Percentiles rank a stretch among this genome's conserved stretches.
Evolutionary conservation across 2,888 invertebrate genomes (phyloP).

Genomic region (Stramonita haemastoma): DNA sequence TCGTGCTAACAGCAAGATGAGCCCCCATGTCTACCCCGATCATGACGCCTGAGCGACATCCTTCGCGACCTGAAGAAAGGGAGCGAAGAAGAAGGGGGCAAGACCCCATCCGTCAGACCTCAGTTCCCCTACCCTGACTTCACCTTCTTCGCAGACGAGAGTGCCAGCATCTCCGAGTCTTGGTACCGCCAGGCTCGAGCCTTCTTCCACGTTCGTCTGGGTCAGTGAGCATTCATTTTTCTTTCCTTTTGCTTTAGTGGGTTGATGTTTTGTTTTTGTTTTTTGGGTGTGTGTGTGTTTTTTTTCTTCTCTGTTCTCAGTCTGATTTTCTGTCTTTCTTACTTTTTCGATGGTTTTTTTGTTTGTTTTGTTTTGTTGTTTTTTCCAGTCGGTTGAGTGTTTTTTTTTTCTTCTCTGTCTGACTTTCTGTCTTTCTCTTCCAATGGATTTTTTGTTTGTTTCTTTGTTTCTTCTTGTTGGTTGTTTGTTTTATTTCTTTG

Average conservation of each 20-base stretch:
- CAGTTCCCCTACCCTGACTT: neutral
- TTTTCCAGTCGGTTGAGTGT: too few relatives aligned
- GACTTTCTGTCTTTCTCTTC: too few relatives aligned
- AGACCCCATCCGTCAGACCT: neutral
- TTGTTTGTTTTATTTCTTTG: too few relatives aligned
- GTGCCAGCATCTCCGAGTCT: neutral
- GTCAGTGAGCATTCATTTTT: neutral
- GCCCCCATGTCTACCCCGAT: neutral
- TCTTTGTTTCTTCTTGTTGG: too few relatives aligned
- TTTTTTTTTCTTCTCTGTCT: too few relatives aligned
- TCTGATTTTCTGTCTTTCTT: too few relatives aligned
- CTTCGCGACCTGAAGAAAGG: neutral
- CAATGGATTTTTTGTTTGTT: too few relatives aligned
- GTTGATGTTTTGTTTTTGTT: neutral
- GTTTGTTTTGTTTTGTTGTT: too few relatives aligned
- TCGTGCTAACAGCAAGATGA: neutral
- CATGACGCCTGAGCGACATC: neutral
- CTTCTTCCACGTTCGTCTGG: neutral
- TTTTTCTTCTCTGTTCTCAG: too few relatives aligned
- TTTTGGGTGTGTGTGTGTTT: neutral
- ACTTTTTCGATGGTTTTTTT: too few relatives aligned
- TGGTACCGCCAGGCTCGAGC: constrained; percentile 7
- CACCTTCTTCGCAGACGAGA: constrained; percentile 32
- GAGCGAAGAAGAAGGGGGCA: neutral
- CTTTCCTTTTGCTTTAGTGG: neutral